These are phyloP conservation scores for Bos javanicus DNA, from an alignment of 2,113 vertebrate species.

Conservation along the genomic window DNA sequence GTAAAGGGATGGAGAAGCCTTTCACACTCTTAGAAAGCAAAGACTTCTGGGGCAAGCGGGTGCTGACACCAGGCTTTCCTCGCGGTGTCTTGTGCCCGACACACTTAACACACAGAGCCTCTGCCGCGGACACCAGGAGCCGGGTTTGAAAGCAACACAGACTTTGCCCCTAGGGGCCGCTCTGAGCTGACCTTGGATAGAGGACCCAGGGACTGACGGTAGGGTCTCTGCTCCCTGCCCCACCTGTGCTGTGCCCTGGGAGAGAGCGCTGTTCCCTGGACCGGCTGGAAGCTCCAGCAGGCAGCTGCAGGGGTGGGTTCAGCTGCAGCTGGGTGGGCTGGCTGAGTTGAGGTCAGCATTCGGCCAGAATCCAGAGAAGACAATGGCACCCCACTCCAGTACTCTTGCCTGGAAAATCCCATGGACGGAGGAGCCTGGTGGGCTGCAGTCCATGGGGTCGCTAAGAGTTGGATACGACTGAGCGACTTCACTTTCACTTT, in stretches of 20 bases:
- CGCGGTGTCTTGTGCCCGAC: neutral
- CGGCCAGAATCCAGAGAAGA: neutral
- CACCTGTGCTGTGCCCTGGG: neutral
- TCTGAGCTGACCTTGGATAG: neutral
- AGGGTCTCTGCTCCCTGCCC: neutral
- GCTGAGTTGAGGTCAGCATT: neutral
- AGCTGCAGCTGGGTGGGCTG: neutral
- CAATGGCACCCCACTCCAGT: neutral
- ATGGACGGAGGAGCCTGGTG: too few species aligned
- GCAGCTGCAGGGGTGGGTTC: too few species aligned
- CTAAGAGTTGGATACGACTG: too few species aligned
- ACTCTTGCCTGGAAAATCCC: too few species aligned
- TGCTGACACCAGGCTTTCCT: neutral
- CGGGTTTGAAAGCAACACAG: rapidly evolving
- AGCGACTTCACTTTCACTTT: too few species aligned
- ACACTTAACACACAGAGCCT: neutral
- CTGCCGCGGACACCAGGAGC: neutral
- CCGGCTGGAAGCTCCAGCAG: rapidly evolving
- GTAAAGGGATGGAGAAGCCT: neutral
- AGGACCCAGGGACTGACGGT: neutral
- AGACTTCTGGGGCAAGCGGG: neutral
- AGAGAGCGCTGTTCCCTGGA: neutral
- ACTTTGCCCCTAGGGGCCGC: neutral
- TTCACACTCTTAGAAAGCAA: neutral
- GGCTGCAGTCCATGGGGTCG: too few species aligned